phyloP scores from a whole-genome alignment of 2,888 invertebrate genomes.

The Cheilosia variabilis region DNA sequence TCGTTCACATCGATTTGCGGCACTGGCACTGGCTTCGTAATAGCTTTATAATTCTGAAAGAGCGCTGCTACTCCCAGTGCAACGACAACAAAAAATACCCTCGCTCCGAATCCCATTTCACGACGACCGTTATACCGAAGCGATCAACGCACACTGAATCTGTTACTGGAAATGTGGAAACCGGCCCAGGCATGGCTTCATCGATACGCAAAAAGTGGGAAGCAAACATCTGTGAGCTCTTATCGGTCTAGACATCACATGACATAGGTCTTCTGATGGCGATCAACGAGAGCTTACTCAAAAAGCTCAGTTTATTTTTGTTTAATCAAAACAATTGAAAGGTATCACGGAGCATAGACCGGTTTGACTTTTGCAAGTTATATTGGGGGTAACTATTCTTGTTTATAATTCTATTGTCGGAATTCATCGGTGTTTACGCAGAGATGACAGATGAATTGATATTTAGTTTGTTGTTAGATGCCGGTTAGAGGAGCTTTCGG shows the following conservation, averaged over 20 bases:
- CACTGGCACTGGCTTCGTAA: slow-evolving; percentile 78
- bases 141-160: slow-evolving; percentile 35
- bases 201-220: neutral
- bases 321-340: neutral
- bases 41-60: slow-evolving; percentile 80
- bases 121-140: slow-evolving; percentile 16
- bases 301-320: neutral
- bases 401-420: too few species aligned
- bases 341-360: neutral
- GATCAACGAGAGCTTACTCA: neutral
- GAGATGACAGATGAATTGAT: too few species aligned
- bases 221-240: neutral
- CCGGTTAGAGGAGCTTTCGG: too few species aligned
- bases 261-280: neutral
- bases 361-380: neutral
- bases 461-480: too few species aligned
- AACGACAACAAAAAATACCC: slow-evolving; percentile 78
- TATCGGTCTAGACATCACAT: neutral
- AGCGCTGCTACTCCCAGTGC: slow-evolving; percentile 78
- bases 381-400: neutral
- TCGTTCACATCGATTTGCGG: slow-evolving; percentile 80
- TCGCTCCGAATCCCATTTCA: slow-evolving; percentile 76
- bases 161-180: slow-evolving; percentile 29
- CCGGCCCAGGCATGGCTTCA: neutral
- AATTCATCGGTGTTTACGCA: too few species aligned